Percentiles rank a stretch among this genome's conserved stretches.
Conservation (phyloP, 2,888 invertebrate species). For the Lycophotia porphyrea region DNA sequence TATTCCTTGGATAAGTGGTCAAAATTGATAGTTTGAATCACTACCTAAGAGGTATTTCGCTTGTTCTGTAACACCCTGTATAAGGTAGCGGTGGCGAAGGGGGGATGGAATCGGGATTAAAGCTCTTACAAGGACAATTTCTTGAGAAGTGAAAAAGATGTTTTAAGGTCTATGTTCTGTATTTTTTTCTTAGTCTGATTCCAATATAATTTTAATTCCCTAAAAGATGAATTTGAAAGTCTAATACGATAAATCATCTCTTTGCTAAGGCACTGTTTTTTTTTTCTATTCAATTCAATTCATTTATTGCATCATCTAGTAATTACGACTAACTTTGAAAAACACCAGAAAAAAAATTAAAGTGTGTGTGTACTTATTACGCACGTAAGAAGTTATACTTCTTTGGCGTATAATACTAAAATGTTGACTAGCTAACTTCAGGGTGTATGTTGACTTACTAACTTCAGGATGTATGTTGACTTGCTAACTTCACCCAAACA, state of each 20-base stretch:
- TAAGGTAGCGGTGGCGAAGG: not conserved
- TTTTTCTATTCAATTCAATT: no score
- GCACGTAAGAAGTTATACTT: no score
- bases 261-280: no score
- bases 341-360: no score
- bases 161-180: not conserved
- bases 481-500: no score
- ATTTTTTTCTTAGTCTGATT: not conserved
- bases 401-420: no score
- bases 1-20: not conserved
- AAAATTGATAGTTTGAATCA: not conserved
- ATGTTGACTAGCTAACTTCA: no score
- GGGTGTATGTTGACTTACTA: no score
- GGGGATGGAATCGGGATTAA: not conserved
- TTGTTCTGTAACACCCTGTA: not conserved
- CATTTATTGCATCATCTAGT: no score
- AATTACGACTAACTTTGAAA: not conserved
- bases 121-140: not conserved
- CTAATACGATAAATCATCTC: not conserved
- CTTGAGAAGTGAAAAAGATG: not conserved
- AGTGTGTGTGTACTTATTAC: no score
- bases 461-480: no score
- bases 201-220: fast-evolving
- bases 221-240: not conserved
- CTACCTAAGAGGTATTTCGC: not conserved